Evolutionary conservation across 2,888 invertebrate genomes (phyloP), one percentile per base, ranked within the genome.

Genomic region (Trileptium ribeirensis): DNA sequence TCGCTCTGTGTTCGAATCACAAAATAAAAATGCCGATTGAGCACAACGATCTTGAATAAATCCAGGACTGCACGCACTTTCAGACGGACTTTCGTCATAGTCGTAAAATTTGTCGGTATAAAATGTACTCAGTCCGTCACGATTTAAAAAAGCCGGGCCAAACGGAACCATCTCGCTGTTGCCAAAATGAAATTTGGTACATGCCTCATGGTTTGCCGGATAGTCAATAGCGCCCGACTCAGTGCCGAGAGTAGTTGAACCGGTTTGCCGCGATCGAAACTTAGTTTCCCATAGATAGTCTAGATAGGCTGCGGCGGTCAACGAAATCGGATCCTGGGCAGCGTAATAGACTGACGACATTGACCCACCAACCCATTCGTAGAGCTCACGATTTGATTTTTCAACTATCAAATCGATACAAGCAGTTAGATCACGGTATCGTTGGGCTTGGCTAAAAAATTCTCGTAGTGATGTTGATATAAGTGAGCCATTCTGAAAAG

Each of bases 361-460:
- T 1, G 80, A 36, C 1, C 81, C 81, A n/a, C 81, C 81, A 33
- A 81, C 64, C 81, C 81, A 81, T 34, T 81, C 80, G 70, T 81
- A 67, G 1, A 81, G 67, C 24, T 36, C 24, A n/a, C 81, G 31
- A 39, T 40, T 81, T 34, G 36, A 38, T 29, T 67, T 75, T 67
- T 81, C 81, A 31, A 81, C 24, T 24, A 36, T 34, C 39, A 81
- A 37, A 81, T 81, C 81, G 38, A 81, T 33, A 37, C 81, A 81
- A 24, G 81, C 81, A 8, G 81, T 79, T 33, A 81, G 34, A 24
- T 81, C 33, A 39, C 39, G 31, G 37, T 51, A 81, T 24, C 34
- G 19, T 24, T 36, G 3, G 15, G 36, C 31, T 8, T 3, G n/a
- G 8, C 8, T 34, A 70, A 34, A 77, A 8, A 77, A 77, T 38